Evolutionary conservation across 2,113 vertebrate species (phyloP).

Genomic region (Mesembrinibis cayennensis): DNA sequence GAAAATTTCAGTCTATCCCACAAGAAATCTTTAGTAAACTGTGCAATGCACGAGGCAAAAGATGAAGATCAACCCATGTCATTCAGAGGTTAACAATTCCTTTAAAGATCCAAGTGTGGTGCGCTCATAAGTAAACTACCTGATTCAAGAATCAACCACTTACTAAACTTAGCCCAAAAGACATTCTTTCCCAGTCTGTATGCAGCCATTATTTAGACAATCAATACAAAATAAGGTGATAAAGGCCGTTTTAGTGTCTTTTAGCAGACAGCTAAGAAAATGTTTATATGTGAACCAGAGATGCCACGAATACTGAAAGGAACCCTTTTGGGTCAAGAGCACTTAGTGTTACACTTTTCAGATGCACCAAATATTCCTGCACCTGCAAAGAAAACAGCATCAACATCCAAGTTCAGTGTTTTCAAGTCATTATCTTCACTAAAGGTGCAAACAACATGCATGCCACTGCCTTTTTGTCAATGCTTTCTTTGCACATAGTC

Average conservation of each 20-base stretch:
- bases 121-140: neutral
- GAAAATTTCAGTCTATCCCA: neutral
- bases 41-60: neutral
- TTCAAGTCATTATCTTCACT: neutral
- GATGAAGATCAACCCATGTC: neutral
- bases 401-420: neutral
- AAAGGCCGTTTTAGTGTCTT: neutral
- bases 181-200: neutral
- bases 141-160: neutral
- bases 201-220: neutral
- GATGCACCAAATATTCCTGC: neutral
- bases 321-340: neutral
- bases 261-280: neutral
- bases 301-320: neutral
- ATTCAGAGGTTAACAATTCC: neutral
- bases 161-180: neutral
- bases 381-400: neutral
- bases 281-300: neutral
- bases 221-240: neutral
- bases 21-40: neutral
- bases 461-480: neutral
- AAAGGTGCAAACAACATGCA: neutral
- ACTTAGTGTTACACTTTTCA: neutral
- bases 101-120: neutral
- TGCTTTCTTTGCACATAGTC: neutral